Evolutionary conservation across 2,888 invertebrate species (phyloP).

Genomic region (Apodemia mormo): DNA sequence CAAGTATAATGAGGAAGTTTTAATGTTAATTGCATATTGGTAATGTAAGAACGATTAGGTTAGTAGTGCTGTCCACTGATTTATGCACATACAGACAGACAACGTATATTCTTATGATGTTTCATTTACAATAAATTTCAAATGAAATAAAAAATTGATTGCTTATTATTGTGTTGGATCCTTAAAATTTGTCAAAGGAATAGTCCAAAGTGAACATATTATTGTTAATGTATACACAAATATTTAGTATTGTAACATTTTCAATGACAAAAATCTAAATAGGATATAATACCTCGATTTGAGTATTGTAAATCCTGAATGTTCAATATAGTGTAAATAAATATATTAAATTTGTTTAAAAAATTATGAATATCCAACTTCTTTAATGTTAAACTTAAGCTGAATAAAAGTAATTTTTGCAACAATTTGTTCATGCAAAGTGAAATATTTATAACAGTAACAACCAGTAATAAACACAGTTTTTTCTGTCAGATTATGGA

Average conservation of each 20-base stretch:
- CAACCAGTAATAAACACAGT: too few relatives aligned
- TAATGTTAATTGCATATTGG: background rate
- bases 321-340: slow-evolving; percentile 8
- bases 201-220: slow-evolving; percentile 8
- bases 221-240: slow-evolving; percentile 1
- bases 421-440: background rate
- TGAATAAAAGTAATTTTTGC: background rate
- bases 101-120: background rate
- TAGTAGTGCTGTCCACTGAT: too few relatives aligned
- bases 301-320: slow-evolving; percentile 1
- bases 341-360: background rate
- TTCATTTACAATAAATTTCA: background rate
- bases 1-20: background rate
- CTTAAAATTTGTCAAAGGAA: background rate
- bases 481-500: too few relatives aligned
- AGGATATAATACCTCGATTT: background rate
- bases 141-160: background rate
- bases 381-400: background rate
- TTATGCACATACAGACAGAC: too few relatives aligned
- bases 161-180: background rate
- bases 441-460: background rate
- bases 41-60: background rate
- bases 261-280: background rate
- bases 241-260: background rate
- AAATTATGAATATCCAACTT: background rate